Evolutionary conservation across 2,888 invertebrate species (phyloP), one percentile per base, ranked within the genome.

Genomic region (Pristionchus mayeri): DNA sequence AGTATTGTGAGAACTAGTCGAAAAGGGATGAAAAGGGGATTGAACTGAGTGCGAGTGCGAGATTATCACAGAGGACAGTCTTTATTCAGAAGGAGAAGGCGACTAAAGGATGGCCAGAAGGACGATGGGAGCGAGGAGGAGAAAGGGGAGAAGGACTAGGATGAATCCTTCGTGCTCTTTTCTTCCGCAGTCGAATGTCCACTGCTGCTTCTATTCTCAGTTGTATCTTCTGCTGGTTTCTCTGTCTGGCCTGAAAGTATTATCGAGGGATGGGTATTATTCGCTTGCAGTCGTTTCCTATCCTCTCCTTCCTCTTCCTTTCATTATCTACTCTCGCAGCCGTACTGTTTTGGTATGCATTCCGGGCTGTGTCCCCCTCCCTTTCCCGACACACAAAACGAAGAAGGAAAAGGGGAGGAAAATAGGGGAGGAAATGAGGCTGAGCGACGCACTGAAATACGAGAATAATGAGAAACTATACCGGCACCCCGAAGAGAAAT

Each of bases 381-480:
- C 57, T 3, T 52, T 52, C 52, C 3, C 52, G 16, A 2, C 11
- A 63, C 30, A 30, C 16, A 63, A 63, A 63, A 63, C 30, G 24
- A 57, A 30, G 63, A 63, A 63, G 57, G 34, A 34, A 63, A 63
- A 27, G 34, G 34, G 63, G 63, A 34, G 34, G 34, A 63, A 63
- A 63, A 63, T 30, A 34, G 63, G 63, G n/a, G 63, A 30, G 63
- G 63, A 63, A 63, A 63, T 63, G 63, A 60, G 60, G 60, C 16
- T 48, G n/a, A 57, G 57, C n/a, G 30, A 63, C 30, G 63, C 24
- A 34, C 30, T 34, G 63, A 63, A 63, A 63, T 63, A 63, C 30
- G 63, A 63, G 63, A 63, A 11, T 63, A 63, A 63, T 63, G 63
- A 63, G 63, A 63, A 63, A 63, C 63, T 63, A 63, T 63, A 63